Evolutionary conservation across 2,113 vertebrate genomes (phyloP).

Genomic region (Grammomys surdaster): DNA sequence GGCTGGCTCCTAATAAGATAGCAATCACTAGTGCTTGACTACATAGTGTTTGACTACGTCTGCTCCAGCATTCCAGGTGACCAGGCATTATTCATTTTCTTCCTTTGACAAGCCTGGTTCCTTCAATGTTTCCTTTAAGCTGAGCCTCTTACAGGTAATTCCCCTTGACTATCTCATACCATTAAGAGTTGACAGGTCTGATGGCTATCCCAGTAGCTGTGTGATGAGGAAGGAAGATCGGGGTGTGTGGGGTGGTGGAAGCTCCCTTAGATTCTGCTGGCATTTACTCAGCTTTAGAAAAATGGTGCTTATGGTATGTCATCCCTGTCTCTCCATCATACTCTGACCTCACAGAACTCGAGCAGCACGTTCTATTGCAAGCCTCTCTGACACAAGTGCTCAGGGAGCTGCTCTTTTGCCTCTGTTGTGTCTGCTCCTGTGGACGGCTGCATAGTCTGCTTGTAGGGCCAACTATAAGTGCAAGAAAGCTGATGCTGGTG

Average conservation of each 20-base stretch:
- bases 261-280: neutral
- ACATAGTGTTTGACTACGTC: neutral
- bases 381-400: fast-evolving
- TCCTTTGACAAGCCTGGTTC: neutral
- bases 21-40: neutral
- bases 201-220: neutral
- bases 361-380: neutral
- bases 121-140: neutral
- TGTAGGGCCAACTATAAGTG: neutral
- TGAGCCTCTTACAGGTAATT: neutral
- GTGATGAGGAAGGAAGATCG: neutral
- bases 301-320: neutral
- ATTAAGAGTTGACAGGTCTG: neutral
- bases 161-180: neutral
- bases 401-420: neutral
- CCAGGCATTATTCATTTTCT: neutral
- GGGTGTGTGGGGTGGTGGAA: neutral
- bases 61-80: neutral
- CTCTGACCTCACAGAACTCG: neutral
- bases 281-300: neutral
- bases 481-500: neutral
- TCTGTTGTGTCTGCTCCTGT: neutral
- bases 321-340: neutral
- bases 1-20: neutral
- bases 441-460: fast-evolving